phyloP scores from a whole-genome alignment of 2,888 invertebrate species.

The Ennomos fuscantarius region DNA sequence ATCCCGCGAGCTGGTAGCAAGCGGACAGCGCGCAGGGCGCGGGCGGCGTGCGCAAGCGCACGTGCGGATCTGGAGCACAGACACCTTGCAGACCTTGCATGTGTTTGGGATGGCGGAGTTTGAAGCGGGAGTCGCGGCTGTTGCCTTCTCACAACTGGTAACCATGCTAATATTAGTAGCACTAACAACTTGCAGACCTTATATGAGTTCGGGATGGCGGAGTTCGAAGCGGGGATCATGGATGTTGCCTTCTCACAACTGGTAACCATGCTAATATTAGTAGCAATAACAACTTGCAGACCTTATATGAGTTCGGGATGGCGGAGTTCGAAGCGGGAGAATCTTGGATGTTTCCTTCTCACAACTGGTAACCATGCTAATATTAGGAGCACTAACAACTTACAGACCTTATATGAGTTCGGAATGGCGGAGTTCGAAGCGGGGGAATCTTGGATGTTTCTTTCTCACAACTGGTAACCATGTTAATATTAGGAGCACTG shows the following conservation, averaged over 20 bases:
- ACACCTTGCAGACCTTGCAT: conserved; percentile 94
- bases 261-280: conserved; percentile 92
- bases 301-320: conserved; percentile 95
- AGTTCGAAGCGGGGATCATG: too few species aligned
- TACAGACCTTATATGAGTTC: too few species aligned
- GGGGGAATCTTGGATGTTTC: too few species aligned
- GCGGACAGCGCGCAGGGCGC: conserved; percentile 94
- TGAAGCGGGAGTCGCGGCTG: conserved; percentile 93
- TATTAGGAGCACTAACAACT: too few species aligned
- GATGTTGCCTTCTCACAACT: too few species aligned
- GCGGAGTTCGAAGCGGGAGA: conserved; percentile 95
- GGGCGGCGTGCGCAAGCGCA: conserved; percentile 95
- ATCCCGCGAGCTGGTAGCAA: conserved; percentile 94
- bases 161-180: conserved; percentile 94
- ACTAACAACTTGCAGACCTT: too few species aligned
- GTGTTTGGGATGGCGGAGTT: conserved; percentile 97
- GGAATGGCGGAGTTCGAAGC: too few species aligned
- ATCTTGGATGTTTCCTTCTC: conserved; percentile 96
- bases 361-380: conserved; percentile 86
- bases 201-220: too few species aligned
- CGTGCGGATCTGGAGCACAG: conserved; percentile 96
- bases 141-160: conserved; percentile 95
- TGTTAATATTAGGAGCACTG: too few species aligned
- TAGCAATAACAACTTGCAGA: conserved; percentile 95
- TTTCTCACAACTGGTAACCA: too few species aligned